Conservation (phyloP, 2,888 invertebrate genomes). For the Acleris cristana region DNA sequence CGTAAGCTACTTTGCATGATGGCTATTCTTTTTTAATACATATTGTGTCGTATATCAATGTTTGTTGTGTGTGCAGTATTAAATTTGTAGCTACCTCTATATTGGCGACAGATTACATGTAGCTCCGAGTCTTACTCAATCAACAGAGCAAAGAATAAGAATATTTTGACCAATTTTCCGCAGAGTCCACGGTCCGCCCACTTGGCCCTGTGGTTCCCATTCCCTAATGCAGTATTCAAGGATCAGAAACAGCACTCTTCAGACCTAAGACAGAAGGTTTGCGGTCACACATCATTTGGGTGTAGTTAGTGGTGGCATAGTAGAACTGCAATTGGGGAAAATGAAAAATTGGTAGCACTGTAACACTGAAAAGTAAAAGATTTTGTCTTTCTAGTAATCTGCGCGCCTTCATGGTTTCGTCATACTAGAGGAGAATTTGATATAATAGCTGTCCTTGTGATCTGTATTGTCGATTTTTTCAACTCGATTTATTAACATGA, state of each 20-base stretch:
- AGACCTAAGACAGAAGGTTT: slow-evolving; percentile 80
- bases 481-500: too few species aligned
- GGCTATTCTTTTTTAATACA: slow-evolving; percentile 50
- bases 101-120: slow-evolving; percentile 10
- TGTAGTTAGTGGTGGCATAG: slow-evolving; percentile 34
- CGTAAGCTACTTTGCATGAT: slow-evolving; percentile 71
- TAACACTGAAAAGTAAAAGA: slow-evolving; percentile 1
- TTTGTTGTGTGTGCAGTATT: slow-evolving; percentile 48
- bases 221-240: slow-evolving; percentile 84
- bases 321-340: slow-evolving; percentile 26
- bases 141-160: slow-evolving; percentile 29
- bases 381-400: too few species aligned
- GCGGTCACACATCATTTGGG: slow-evolving; percentile 45
- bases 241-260: slow-evolving; percentile 78
- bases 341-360: slow-evolving; percentile 19
- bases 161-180: slow-evolving; percentile 58
- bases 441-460: too few species aligned
- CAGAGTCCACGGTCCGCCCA: slow-evolving; percentile 84
- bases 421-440: too few species aligned
- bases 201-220: slow-evolving; percentile 85
- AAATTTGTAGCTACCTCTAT: slow-evolving; percentile 18
- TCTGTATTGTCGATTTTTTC: too few species aligned
- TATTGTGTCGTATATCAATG: slow-evolving; percentile 32
- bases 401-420: too few species aligned
- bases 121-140: neutral